phyloP scores from a whole-genome alignment of 1,140 invertebrate genomes.

The Oryzaephilus surinamensis region DNA sequence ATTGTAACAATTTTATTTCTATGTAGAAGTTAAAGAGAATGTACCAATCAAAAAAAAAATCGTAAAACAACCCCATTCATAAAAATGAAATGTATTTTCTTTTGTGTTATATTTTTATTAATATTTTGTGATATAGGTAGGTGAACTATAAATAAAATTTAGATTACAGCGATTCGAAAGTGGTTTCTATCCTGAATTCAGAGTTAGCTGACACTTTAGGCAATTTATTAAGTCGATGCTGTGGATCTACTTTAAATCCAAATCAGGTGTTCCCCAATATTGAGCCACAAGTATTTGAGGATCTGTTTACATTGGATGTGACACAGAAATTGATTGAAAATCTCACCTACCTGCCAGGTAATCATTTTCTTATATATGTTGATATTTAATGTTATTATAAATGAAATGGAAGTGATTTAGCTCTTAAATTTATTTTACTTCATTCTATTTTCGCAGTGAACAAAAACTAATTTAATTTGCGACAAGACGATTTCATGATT shows the following conservation, averaged over 20 bases:
- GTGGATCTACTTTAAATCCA: conserved; percentile 68
- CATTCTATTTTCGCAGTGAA: too few relatives aligned
- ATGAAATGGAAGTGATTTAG: too few relatives aligned
- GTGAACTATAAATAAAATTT: too few relatives aligned
- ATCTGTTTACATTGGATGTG: conserved; percentile 35
- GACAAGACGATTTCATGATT: conserved; percentile 1
- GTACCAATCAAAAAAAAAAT: too few relatives aligned
- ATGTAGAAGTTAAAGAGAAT: too few relatives aligned
- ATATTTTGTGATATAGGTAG: too few relatives aligned
- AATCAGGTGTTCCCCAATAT: conserved; percentile 58
- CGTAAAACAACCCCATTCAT: too few relatives aligned
- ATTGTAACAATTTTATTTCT: too few relatives aligned
- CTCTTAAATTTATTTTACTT: too few relatives aligned
- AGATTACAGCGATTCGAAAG: conserved; percentile 81
- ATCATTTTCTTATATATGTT: conserved; percentile 18
- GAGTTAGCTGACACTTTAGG: conserved; percentile 90
- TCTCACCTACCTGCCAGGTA: conserved; percentile 48
- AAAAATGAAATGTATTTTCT: too few relatives aligned
- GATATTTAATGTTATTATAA: conserved; percentile 6
- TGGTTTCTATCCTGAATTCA: conserved; percentile 70
- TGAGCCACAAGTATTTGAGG: conserved; percentile 37
- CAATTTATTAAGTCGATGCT: conserved; percentile 78
- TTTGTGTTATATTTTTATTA: too few relatives aligned
- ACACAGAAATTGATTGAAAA: conserved; percentile 45
- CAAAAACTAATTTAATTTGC: too few relatives aligned